A percentile compares a stretch with the other conserved stretches of the same genome.
Evolutionary conservation across 1,140 invertebrate genomes (phyloP).

Genomic region (Rhagoletis pomonella): DNA sequence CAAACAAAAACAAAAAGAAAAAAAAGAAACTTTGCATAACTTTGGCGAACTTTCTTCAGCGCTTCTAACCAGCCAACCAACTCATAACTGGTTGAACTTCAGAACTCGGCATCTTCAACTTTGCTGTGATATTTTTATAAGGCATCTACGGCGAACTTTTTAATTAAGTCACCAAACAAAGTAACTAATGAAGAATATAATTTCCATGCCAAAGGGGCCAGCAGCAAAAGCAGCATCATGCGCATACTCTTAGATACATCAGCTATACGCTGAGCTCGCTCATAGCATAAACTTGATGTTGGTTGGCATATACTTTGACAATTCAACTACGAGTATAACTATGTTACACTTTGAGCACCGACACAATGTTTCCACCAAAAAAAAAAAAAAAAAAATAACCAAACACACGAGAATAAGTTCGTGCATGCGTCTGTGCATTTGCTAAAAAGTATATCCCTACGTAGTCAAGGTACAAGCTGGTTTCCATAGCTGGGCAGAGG

Average conservation of each 20-base stretch:
- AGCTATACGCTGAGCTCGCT: not conserved
- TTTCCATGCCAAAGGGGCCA: constrained; percentile 52
- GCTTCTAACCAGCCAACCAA: constrained; percentile 14
- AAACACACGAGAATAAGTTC: not conserved
- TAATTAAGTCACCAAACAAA: constrained; percentile 69
- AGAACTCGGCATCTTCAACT: constrained; percentile 27
- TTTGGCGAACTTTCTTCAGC: constrained; percentile 21
- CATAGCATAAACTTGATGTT: not conserved
- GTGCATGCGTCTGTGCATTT: not conserved
- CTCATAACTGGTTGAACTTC: not conserved
- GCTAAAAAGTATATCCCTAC: not conserved
- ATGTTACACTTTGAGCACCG: not conserved
- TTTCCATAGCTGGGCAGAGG: constrained; percentile 13
- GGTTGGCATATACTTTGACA: constrained; percentile 29
- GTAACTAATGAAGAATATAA: constrained; percentile 57
- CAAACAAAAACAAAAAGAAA: not conserved
- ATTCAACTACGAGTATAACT: not conserved
- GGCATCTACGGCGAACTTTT: constrained; percentile 64
- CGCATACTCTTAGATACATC: not conserved
- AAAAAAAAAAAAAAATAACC: too few relatives aligned
- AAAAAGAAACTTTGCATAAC: constrained; percentile 26
- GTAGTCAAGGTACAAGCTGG: not conserved
- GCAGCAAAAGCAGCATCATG: not conserved
- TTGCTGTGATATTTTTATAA: constrained; percentile 54
- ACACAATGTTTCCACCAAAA: not conserved